Percentiles rank a stretch among this genome's conserved stretches.
Conservation (phyloP, 2,113 vertebrate species). For the Mionectes macconnelli region DNA sequence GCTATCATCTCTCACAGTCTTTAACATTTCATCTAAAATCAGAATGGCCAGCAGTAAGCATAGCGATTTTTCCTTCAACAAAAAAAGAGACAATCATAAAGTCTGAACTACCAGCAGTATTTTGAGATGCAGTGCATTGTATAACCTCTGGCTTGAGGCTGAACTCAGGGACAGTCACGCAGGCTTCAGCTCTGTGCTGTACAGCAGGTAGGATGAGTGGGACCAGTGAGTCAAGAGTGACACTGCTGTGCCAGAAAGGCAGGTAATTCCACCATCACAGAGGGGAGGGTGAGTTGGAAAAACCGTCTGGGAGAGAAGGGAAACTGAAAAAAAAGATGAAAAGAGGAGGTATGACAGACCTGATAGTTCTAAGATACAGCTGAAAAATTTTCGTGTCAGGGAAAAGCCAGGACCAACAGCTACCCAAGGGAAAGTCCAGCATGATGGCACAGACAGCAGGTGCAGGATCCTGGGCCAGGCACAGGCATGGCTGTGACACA, state of each 20-base stretch:
- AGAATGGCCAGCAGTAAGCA: not conserved
- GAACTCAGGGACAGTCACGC: not conserved
- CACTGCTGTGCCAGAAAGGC: not conserved
- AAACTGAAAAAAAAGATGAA: not conserved
- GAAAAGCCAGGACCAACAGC: not conserved
- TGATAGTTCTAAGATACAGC: not conserved
- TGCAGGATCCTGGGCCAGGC: not conserved
- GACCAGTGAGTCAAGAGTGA: not conserved
- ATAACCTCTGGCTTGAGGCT: not conserved
- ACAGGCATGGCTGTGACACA: not conserved
- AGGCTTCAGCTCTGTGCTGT: not conserved
- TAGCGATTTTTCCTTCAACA: no score
- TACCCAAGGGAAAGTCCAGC: not conserved
- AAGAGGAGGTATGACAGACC: not conserved
- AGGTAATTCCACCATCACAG: not conserved
- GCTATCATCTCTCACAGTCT: not conserved
- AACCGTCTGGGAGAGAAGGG: rapidly evolving
- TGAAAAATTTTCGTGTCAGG: not conserved
- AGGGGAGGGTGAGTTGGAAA: not conserved
- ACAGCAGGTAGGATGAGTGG: not conserved
- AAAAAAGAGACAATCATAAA: not conserved
- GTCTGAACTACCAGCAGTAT: not conserved
- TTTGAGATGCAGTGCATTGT: not conserved
- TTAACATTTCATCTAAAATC: not conserved
- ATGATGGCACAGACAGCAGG: not conserved